Base-by-base conservation (phyloP, 2,797 vertebrate species). In the Limosa lapponica region DNA sequence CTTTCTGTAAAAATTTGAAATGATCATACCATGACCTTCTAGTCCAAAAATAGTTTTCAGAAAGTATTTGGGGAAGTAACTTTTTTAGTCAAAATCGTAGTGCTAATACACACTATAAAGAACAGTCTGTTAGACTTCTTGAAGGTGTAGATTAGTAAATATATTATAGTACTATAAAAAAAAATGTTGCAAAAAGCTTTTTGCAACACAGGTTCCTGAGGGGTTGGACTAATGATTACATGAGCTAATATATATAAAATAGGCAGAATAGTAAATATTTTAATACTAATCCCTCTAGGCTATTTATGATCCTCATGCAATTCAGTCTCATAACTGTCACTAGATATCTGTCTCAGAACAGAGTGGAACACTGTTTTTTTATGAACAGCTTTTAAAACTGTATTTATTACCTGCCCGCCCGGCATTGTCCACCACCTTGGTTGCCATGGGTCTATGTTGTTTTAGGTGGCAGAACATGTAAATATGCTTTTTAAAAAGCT, bases 291-390 rank as follows among this genome's bases (percentile, higher is more conserved):
- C 8, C 28, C 22, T 87, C 16, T 78, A 46, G 44, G 36, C 12
- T 83, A 30, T 71, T 49, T 78, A n/a, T 48, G 11, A 36, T 83
- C 18, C 11, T 37, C 22, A 57, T 88, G 30, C 57, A 86, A 6
- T 28, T 37, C 27, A 65, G 16, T 51, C 32, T 77, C 8, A 13
- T 11, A 74, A 44, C 27, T 93, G 23, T 39, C 2, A 1, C 16
- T 90, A 54, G n/a, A 23, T 49, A n/a, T 10, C 34, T 15, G 0
- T 0, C 15, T 70, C 3, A 2, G 41, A 71, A 69, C 5, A 10
- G 43, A 32, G 27, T 25, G 19, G 34, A 79, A 55, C 10, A 24
- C 15, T 18, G 4, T 18, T 5, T 13, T 27, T 37, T 37, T 39
- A 25, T 27, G 9, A 62, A 15, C 27, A 62, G 27, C 13, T 16